phyloP scores from a whole-genome alignment of 2,113 vertebrate species.

The Pseudolaguvia tuberculata region DNA sequence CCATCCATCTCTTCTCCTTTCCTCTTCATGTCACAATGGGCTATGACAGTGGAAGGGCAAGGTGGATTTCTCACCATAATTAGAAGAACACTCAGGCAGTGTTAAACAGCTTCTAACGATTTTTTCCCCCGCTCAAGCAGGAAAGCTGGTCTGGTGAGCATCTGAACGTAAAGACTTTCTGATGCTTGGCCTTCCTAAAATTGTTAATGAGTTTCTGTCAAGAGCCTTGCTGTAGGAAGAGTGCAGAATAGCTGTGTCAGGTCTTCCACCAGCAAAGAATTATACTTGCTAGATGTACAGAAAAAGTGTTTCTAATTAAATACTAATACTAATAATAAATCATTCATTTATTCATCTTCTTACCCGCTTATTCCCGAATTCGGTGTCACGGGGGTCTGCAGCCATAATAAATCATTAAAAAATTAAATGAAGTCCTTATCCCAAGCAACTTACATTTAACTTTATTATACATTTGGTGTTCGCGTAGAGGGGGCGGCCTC shows the following conservation, averaged over 20 bases:
- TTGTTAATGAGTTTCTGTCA: constrained; percentile 66
- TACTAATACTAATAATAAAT: too few relatives aligned
- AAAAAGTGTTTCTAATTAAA: too few relatives aligned
- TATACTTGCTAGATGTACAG: constrained; percentile 28
- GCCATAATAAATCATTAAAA: too few relatives aligned
- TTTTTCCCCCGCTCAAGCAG: constrained; percentile 51
- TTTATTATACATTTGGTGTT: too few relatives aligned
- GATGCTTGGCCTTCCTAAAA: constrained; percentile 41
- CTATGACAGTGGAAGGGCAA: constrained; percentile 51
- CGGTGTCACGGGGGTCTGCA: too few relatives aligned
- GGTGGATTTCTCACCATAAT: constrained; percentile 49
- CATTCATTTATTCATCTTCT: too few relatives aligned
- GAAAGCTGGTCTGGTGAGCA: constrained; percentile 62
- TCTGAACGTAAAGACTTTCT: constrained; percentile 37
- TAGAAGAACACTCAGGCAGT: constrained; percentile 44
- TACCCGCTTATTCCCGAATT: too few relatives aligned
- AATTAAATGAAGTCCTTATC: too few relatives aligned
- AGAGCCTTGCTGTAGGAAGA: constrained; percentile 34
- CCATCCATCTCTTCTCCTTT: constrained; percentile 31
- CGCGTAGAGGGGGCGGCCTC: too few relatives aligned
- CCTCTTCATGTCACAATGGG: constrained; percentile 50
- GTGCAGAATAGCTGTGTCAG: constrained; percentile 48
- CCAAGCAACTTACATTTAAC: too few relatives aligned
- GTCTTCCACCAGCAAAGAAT: constrained; percentile 30
- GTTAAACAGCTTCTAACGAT: constrained; percentile 46